Conservation (phyloP, 2,888 invertebrate species). For the Drepanosiphum platanoidis region DNA sequence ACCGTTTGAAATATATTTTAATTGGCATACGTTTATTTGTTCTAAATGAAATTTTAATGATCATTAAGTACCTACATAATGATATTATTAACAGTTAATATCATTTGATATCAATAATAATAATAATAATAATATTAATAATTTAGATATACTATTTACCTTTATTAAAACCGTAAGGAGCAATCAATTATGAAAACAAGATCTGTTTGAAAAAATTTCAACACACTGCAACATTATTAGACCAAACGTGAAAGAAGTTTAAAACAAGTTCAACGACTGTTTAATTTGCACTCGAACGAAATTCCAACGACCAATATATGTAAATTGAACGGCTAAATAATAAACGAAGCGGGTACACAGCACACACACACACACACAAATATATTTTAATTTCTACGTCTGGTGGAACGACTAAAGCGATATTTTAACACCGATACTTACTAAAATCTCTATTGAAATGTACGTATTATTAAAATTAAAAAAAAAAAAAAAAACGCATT, state of each 20-base stretch:
- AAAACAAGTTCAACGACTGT: constrained; percentile 45
- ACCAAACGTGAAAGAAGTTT: neutral
- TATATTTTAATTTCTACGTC: constrained; percentile 4
- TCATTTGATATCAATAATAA: neutral
- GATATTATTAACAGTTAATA: neutral
- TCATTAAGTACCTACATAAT: neutral
- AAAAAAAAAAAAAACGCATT: too few species aligned
- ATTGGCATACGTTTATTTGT: neutral
- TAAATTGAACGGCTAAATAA: constrained; percentile 28
- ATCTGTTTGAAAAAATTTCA: constrained; percentile 2
- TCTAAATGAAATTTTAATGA: constrained; percentile 14
- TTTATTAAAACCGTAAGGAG: neutral
- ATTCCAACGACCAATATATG: constrained; percentile 12
- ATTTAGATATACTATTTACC: too few species aligned
- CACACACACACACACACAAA: too few species aligned
- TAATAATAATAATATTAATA: too few species aligned
- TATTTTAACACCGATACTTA: neutral
- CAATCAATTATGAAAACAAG: constrained; percentile 6
- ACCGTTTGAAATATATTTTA: neutral
- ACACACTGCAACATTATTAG: constrained; percentile 18
- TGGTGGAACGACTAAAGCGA: neutral
- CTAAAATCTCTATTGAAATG: too few species aligned
- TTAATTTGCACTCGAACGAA: constrained; percentile 22
- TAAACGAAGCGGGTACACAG: neutral
- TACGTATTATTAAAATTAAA: too few species aligned